Conservation (phyloP, 2,888 invertebrate genomes). For the Habroteleia sp. region DNA sequence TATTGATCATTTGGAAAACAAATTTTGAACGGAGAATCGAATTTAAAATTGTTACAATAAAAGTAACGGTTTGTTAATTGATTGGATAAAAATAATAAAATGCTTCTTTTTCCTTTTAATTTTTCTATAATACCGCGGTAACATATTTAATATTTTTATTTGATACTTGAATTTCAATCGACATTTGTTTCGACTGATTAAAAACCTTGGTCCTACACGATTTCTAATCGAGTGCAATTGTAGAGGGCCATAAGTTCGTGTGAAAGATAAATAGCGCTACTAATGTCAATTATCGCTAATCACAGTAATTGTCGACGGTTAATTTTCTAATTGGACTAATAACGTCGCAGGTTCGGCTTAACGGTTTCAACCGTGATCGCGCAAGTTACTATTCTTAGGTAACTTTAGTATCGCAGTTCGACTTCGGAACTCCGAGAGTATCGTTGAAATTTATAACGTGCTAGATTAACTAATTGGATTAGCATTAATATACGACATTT, state of each 20-base stretch:
- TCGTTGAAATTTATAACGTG: conserved; percentile 40
- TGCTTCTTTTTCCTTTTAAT: no score
- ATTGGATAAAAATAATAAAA: no score
- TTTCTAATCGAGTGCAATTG: conserved; percentile 68
- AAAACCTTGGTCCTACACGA: conserved; percentile 52
- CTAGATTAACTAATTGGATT: conserved; percentile 51
- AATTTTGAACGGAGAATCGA: no score
- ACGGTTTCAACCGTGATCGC: conserved; percentile 35
- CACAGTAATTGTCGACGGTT: conserved; percentile 71
- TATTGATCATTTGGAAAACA: no score
- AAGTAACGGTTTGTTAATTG: no score
- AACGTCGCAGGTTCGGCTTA: conserved; percentile 56
- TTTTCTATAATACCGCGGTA: no score
- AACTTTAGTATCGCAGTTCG: conserved; percentile 29
- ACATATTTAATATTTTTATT: no score
- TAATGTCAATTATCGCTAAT: conserved; percentile 75
- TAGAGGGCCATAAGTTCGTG: conserved; percentile 60
- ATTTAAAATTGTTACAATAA: no score
- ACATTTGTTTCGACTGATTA: conserved; percentile 49
- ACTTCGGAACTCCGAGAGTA: conserved; percentile 7
- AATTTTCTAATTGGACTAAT: conserved; percentile 72
- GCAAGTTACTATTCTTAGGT: conserved; percentile 40
- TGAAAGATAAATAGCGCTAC: conserved; percentile 64
- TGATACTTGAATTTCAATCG: conserved; percentile 25
- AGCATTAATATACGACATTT: conserved; percentile 10